A percentile compares a stretch with the other conserved stretches of the same genome.
These are phyloP conservation scores for Drosophila malerkotliana DNA, from an alignment of 1,140 invertebrate genomes.

Conservation along the genomic window DNA sequence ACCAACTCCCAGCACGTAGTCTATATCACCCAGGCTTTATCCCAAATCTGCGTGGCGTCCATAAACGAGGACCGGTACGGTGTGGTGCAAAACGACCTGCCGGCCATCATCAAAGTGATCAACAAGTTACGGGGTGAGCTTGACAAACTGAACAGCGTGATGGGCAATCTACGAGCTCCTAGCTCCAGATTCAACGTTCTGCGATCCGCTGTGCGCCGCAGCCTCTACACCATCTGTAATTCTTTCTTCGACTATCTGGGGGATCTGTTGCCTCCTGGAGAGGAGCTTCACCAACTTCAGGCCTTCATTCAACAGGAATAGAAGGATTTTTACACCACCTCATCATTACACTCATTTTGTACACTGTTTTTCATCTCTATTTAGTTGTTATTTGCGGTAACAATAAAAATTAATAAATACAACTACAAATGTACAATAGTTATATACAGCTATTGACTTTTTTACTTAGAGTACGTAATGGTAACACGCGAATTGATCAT, in stretches of 20 bases:
- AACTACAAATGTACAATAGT: slow-evolving; percentile 64
- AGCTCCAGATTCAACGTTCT: slow-evolving; percentile 86
- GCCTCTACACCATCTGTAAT: slow-evolving; percentile 90
- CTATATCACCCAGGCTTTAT: slow-evolving; percentile 89
- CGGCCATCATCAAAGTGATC: slow-evolving; percentile 87
- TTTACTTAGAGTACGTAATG: slow-evolving; percentile 57
- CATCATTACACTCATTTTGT: slow-evolving; percentile 31
- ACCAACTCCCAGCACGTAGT: slow-evolving; percentile 88
- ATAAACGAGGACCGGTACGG: slow-evolving; percentile 91
- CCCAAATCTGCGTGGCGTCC: slow-evolving; percentile 88
- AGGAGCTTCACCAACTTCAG: slow-evolving; percentile 84
- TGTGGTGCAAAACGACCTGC: slow-evolving; percentile 91
- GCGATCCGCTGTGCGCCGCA: slow-evolving; percentile 87
- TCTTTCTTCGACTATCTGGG: slow-evolving; percentile 88
- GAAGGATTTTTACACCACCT: not conserved
- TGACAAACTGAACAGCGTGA: slow-evolving; percentile 89
- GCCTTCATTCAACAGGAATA: slow-evolving; percentile 85
- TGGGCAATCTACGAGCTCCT: slow-evolving; percentile 86
- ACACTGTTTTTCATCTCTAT: slow-evolving; percentile 53
- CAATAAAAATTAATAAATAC: slow-evolving; percentile 82
- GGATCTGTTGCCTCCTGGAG: slow-evolving; percentile 86
- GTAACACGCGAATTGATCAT: slow-evolving; percentile 56
- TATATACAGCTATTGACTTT: slow-evolving; percentile 68
- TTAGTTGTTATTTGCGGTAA: slow-evolving; percentile 64
- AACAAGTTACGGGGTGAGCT: slow-evolving; percentile 88